Conservation (phyloP, 2,888 invertebrate genomes). For the Polydrusus tereticollis region DNA sequence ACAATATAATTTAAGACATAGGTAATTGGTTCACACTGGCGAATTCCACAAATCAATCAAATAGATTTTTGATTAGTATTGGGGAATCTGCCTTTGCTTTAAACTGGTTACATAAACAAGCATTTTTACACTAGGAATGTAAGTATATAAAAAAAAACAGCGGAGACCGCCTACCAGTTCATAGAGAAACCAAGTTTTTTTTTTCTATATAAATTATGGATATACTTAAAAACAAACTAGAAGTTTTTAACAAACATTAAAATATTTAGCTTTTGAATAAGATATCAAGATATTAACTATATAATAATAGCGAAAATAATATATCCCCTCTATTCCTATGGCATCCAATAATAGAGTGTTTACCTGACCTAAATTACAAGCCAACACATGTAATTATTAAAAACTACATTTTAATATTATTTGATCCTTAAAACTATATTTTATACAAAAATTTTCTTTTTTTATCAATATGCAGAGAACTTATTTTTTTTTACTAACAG, state of each 20-base stretch:
- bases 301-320: background rate
- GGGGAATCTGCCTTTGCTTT: background rate
- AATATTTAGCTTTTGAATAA: background rate
- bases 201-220: no score
- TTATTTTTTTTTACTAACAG: no score
- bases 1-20: background rate
- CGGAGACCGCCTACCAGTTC: background rate
- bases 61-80: background rate
- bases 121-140: background rate
- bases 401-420: constrained; percentile 12
- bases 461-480: background rate
- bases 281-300: background rate
- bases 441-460: constrained; percentile 12
- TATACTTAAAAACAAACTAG: no score
- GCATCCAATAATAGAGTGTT: background rate
- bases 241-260: no score
- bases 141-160: background rate
- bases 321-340: constrained; percentile 4
- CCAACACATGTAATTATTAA: constrained; percentile 10
- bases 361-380: background rate
- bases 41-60: no score
- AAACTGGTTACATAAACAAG: background rate
- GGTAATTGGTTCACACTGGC: no score
- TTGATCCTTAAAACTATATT: constrained; percentile 9
- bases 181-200: no score